These are phyloP conservation scores for Mya arenaria DNA, from an alignment of 1,140 invertebrate species.

Conservation along the genomic window DNA sequence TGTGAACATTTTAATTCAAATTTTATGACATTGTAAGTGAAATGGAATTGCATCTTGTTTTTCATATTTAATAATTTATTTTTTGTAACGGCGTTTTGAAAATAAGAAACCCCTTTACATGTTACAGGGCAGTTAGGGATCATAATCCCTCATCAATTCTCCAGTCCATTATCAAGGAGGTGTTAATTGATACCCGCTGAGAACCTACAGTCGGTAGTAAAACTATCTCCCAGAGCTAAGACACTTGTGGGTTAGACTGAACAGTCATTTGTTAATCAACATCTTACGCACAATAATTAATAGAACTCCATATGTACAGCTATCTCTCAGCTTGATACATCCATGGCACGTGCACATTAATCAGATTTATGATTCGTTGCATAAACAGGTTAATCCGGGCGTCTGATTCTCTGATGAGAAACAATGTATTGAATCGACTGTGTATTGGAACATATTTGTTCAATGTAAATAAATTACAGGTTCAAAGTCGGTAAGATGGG, in stretches of 20 bases:
- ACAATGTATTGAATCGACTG: constrained; percentile 35
- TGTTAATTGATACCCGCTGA: constrained; percentile 36
- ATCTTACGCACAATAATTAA: constrained; percentile 30
- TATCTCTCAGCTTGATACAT: constrained; percentile 35
- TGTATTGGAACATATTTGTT: constrained; percentile 31
- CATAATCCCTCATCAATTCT: no score
- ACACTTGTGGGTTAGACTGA: neutral
- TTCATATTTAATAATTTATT: no score
- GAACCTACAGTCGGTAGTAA: constrained; percentile 25
- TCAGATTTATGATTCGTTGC: constrained; percentile 35
- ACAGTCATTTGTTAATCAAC: constrained; percentile 35
- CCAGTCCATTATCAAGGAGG: constrained; percentile 36
- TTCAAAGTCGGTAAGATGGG: constrained; percentile 18
- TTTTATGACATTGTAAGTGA: no score
- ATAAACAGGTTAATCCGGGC: constrained; percentile 31
- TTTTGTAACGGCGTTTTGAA: no score
- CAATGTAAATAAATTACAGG: constrained; percentile 27
- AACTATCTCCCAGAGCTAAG: constrained; percentile 10
- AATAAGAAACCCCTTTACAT: neutral
- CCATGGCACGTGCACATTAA: constrained; percentile 32
- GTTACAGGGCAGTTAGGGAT: constrained; percentile 16
- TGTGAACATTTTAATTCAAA: no score
- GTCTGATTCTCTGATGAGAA: constrained; percentile 34
- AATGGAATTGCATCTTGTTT: no score
- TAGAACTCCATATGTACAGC: constrained; percentile 25